These are phyloP conservation scores for Sepioteuthis lessoniana DNA, from an alignment of 2,888 invertebrate species.

Conservation along the genomic window DNA sequence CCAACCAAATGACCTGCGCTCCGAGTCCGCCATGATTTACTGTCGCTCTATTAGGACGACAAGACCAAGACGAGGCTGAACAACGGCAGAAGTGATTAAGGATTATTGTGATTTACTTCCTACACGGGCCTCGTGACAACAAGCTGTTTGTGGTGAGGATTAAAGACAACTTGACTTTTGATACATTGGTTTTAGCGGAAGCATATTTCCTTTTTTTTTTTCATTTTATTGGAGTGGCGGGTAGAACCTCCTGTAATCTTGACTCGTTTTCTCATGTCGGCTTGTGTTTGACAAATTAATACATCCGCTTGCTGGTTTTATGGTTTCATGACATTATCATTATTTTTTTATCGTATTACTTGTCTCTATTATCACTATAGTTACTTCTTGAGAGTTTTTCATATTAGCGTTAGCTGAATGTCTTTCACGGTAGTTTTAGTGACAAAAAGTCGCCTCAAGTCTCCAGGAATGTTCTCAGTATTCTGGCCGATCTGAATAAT, in stretches of 20 bases:
- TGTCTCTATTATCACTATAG: too few species aligned
- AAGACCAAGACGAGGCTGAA: background rate
- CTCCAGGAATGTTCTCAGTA: too few species aligned
- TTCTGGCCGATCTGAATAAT: too few species aligned
- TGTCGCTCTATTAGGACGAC: background rate
- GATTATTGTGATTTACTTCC: constrained; percentile 33
- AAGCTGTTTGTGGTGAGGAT: background rate
- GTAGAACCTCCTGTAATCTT: background rate
- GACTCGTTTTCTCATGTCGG: background rate
- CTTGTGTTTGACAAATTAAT: background rate
- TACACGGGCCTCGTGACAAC: background rate
- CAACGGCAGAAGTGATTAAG: background rate
- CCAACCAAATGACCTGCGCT: background rate
- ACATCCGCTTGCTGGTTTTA: background rate
- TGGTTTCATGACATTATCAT: background rate
- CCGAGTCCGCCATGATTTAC: background rate
- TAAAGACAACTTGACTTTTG: background rate
- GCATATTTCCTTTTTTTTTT: background rate
- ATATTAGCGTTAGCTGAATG: too few species aligned
- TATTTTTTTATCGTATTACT: background rate
- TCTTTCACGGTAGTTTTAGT: too few species aligned
- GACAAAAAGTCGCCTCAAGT: too few species aligned
- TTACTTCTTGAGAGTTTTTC: too few species aligned
- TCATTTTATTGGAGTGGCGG: background rate
- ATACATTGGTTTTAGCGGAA: background rate